Conservation (phyloP, 2,888 invertebrate genomes). For the Pterostichus niger region DNA sequence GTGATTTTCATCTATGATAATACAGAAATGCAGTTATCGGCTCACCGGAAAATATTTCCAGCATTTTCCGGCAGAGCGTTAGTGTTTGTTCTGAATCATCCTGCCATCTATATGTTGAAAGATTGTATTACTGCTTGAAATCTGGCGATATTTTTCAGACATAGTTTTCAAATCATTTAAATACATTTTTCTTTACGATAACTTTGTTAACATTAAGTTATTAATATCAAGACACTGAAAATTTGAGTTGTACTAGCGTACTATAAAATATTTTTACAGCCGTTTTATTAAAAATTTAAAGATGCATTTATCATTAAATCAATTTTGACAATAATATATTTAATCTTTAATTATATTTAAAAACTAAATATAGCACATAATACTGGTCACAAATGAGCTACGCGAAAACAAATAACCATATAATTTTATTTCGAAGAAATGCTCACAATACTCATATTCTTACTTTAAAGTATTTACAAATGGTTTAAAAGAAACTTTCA, state of each 20-base stretch:
- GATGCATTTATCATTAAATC: no score
- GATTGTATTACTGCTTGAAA: neutral
- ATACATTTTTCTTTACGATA: neutral
- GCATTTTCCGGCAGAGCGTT: constrained; percentile 39
- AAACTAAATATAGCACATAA: neutral
- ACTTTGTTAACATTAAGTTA: no score
- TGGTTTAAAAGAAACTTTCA: constrained; percentile 3
- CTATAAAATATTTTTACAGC: no score
- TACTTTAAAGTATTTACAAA: constrained; percentile 5
- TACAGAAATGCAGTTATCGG: constrained; percentile 13
- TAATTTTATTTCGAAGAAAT: neutral
- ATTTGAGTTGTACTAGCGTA: no score
- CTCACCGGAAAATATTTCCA: constrained; percentile 30
- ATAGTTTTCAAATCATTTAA: no score
- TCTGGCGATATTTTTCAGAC: neutral
- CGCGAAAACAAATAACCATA: neutral
- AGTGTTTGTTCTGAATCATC: constrained; percentile 6
- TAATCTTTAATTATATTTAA: no score
- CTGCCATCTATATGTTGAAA: constrained; percentile 53
- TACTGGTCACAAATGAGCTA: no score
- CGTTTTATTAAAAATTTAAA: no score
- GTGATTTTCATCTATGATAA: constrained; percentile 9
- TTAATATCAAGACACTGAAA: no score
- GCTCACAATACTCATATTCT: neutral
- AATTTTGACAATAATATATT: no score